phyloP scores from a whole-genome alignment of 2,113 vertebrate genomes.

The Gymnobelideus leadbeateri region DNA sequence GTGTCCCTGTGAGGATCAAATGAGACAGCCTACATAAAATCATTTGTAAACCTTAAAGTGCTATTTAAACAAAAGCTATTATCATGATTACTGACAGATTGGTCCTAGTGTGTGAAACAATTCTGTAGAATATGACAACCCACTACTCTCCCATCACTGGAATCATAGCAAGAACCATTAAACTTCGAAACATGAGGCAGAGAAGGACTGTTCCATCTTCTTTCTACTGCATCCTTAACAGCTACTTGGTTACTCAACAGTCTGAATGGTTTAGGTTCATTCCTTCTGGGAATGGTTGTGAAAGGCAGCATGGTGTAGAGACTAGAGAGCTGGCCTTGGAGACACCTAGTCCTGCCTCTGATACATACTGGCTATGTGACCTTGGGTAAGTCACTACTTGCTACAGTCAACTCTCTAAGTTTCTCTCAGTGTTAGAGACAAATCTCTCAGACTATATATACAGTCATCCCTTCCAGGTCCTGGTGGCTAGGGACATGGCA shows the following conservation, averaged over 20 bases:
- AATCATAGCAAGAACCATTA: constrained; percentile 12
- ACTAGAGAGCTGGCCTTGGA: neutral
- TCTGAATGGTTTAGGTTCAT: neutral
- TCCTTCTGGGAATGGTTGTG: neutral
- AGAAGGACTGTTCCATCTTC: neutral
- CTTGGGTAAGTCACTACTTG: neutral
- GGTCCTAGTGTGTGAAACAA: neutral
- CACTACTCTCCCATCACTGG: neutral
- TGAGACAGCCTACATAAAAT: neutral
- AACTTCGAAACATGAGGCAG: neutral
- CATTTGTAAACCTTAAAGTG: neutral
- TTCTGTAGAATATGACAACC: neutral
- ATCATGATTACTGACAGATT: neutral
- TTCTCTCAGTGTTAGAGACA: neutral
- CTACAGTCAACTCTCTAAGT: neutral
- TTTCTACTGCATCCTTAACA: constrained; percentile 5
- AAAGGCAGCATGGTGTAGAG: neutral
- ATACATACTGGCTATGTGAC: neutral
- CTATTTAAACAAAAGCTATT: neutral
- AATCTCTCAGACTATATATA: neutral
- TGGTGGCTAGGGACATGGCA: no score
- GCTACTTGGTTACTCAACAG: constrained; percentile 25
- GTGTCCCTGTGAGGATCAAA: neutral
- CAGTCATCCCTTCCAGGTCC: no score
- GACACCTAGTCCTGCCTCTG: neutral